Evolutionary conservation across 2,797 vertebrate species (phyloP), one percentile per base, ranked within the genome.

Genomic region (Myotis findleyi): DNA sequence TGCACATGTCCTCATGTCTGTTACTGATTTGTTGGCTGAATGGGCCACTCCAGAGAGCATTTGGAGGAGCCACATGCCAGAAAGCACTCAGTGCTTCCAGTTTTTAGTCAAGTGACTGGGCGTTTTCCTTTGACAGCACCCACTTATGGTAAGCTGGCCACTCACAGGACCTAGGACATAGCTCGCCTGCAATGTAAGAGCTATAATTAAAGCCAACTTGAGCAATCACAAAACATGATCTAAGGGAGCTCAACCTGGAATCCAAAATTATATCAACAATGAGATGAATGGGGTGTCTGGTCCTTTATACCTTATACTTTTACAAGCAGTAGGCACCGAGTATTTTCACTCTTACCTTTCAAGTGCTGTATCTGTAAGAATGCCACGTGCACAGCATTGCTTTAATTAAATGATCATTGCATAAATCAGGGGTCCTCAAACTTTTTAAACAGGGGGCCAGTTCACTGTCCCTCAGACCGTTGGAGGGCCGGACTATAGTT

Each of bases 1-100:
- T 73, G 21, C 64, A 68, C 59, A 88, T 64, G 89, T 79, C 88
- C 95, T 75, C 68, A 68, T 82, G 66, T 88, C 69, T 88, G 85
- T 80, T 57, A 17, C 68, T 62, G 73, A 95, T 30, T 82, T 80
- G 51, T 2, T 93, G 53, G n/a, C 47, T 85, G 66, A 87, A 69
- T 8, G 80, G 71, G 23, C 51, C 69, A 4, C 49, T 91, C 51
- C 86, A 87, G 91, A 87, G 59, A 92, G 77, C 55, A 68, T 44
- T 30, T 89, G 83, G 86, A 81, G 66, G 20, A 57, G 23, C 20
- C 30, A 36, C 0, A 0, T 49, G 85, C 57, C 89, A 92, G 77
- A 72, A 87, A 85, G 51, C 14, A 12, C 8, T 20, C 84, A 49
- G 36, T 0, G 6, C 41, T 89, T 85, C 69, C 89, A 94, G 85